Evolutionary conservation across 2,888 invertebrate genomes (phyloP), one percentile per base, ranked within the genome.

Genomic region (Scaptomyza reducta): DNA sequence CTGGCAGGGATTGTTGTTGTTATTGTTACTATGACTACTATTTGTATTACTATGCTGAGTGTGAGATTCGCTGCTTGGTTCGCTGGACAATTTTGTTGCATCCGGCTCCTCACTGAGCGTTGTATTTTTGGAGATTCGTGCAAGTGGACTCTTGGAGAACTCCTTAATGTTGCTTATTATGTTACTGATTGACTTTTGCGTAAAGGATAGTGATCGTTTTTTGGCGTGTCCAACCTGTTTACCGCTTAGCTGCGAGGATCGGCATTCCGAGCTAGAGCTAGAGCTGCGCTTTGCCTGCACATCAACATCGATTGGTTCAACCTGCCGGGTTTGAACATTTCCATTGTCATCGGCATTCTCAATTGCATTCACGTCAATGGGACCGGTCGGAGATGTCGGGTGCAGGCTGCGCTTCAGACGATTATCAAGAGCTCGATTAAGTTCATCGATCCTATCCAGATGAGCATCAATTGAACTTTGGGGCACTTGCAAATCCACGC

Each of bases 141-240:
- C 67, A 16, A 89, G 47, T 0, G 91, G 90, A 71, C 89, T 90
- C 47, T 84, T 90, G 13, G 92, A 89, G 72, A 91, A 92, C 61
- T 92, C 92, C 64, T 89, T 90, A 22, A 91, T 89, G 57, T 91
- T 91, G 50, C 82, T 90, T 2, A 91, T 66, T 6, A 92, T 87
- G 14, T 85, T 83, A 55, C 90, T 91, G 10, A 91, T 88, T 16
- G 91, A 91, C 59, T 90, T 91, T 58, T 92, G 90, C 22, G 91
- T 90, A 55, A 91, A 91, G 4, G 92, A 92, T 9, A 89, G 76
- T 0, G 92, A 91, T 22, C 92, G 88, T 53, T 91, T 92, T 50
- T 91, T 91, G 27, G 68, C 60, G 11, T 82, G 75, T 13, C 61
- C 57, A 14, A 70, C 45, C 1, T 82, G 78, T 33, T 75, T 66